Evolutionary conservation across 35 echinoderm and acorn worm genomes (phyloP), one percentile per base, ranked within the genome.

Genomic region (Strongylocentrotus purpuratus): DNA sequence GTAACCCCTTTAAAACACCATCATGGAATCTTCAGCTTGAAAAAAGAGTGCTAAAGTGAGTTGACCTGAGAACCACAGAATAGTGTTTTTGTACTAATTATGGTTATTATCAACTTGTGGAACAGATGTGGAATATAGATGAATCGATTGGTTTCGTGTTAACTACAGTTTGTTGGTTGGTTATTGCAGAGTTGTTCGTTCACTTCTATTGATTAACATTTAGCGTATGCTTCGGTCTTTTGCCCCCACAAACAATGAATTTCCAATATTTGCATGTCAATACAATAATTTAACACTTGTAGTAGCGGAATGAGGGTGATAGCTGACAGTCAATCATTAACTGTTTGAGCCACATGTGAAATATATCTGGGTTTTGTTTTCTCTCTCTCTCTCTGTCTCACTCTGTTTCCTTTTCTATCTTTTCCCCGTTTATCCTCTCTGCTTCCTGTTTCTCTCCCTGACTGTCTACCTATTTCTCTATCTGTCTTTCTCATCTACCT

Each of bases 191-290:
- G 65, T 78, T n/a, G 65, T 78, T 78, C 22, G 65, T 89, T 89
- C 41, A 17, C 33, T 33, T 45, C 33, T 89, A 89, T 89, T 41
- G 87, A 89, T 89, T 89, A 17, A 89, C 45, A 45, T 78, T 46
- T 45, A 45, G 87, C 87, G 87, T 46, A 89, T 46, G 87, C 87
- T 89, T 15, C 87, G 87, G 12, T 89, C 87, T 89, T 89, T 89
- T 89, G 87, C 87, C 25, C 45, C 33, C 12, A 31, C 87, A 89
- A 89, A 45, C 87, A 46, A 46, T 46, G 20, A 89, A 89, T 45
- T 18, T 89, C 9, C 87, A 89, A 89, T 89, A 89, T 89, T 46
- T n/a, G 45, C 9, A 89, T 46, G 65, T 78, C 65, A 78, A 78
- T 78, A 78, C 65, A 78, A 78, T 78, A 78, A 78, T 78, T 78